A percentile compares a stretch with the other conserved stretches of the same genome.
These are phyloP conservation scores for Diadophis punctatus DNA, from an alignment of 2,113 vertebrate species.

Conservation along the genomic window DNA sequence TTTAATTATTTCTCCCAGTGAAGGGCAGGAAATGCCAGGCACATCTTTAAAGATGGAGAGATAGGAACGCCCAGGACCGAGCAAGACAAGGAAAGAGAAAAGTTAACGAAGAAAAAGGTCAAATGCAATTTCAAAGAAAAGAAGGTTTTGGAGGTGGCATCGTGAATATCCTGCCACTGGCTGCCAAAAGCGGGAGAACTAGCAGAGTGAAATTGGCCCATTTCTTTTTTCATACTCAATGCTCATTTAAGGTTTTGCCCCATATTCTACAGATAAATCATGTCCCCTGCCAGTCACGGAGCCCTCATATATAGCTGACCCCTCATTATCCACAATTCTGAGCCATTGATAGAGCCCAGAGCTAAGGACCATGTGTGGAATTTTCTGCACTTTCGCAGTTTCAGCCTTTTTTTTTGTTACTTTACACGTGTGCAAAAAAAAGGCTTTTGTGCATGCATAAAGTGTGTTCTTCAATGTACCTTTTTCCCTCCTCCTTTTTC, in stretches of 20 bases:
- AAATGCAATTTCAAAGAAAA: neutral
- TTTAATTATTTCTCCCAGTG: neutral
- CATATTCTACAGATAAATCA: neutral
- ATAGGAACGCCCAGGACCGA: neutral
- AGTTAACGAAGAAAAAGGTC: neutral
- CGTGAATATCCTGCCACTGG: neutral
- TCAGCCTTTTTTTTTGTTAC: neutral
- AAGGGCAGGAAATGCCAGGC: neutral
- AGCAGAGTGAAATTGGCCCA: neutral
- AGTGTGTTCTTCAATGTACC: neutral
- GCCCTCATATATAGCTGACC: neutral
- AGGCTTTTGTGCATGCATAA: neutral
- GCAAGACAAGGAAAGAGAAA: neutral
- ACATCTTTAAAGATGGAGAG: neutral
- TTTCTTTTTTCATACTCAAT: neutral
- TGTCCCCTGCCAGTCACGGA: neutral
- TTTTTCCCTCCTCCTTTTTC: neutral
- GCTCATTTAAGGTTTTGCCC: neutral
- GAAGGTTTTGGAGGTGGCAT: neutral
- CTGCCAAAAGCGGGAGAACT: neutral
- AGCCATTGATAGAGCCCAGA: neutral
- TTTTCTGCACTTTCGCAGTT: neutral
- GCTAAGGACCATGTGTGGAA: neutral
- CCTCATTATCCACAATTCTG: neutral
- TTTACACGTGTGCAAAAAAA: neutral